Percentiles rank a stretch among this genome's conserved stretches.
Evolutionary conservation across 2,888 invertebrate species (phyloP).

Genomic region (Catocala nupta): DNA sequence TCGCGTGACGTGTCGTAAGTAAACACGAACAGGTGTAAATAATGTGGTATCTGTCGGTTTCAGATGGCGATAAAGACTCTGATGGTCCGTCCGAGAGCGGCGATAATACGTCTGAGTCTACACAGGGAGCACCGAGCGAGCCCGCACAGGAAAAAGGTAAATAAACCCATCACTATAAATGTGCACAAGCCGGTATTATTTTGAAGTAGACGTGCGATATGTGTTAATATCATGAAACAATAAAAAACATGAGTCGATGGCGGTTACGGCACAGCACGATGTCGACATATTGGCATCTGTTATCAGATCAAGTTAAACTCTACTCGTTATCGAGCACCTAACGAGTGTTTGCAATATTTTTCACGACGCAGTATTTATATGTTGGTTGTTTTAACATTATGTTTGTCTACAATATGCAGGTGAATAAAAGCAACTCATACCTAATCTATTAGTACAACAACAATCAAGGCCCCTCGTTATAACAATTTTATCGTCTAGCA

Average conservation of each 20-base stretch:
- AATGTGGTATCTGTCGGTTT: slow-evolving; percentile 53
- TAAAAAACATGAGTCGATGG: slow-evolving; percentile 4
- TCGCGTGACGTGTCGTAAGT: slow-evolving; percentile 47
- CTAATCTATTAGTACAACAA: slow-evolving; percentile 11
- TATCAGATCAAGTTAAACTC: slow-evolving; percentile 49
- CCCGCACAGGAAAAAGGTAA: slow-evolving; percentile 85
- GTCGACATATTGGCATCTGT: slow-evolving; percentile 33
- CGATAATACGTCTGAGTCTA: slow-evolving; percentile 84
- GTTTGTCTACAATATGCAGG: slow-evolving; percentile 13
- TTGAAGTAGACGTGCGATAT: neutral
- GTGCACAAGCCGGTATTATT: slow-evolving; percentile 4
- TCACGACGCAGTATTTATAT: slow-evolving; percentile 36
- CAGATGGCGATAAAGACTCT: slow-evolving; percentile 86
- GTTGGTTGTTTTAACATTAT: slow-evolving; percentile 18
- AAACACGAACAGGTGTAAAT: slow-evolving; percentile 56
- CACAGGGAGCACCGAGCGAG: slow-evolving; percentile 79
- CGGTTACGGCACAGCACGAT: slow-evolving; percentile 32
- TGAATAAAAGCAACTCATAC: slow-evolving; percentile 8
- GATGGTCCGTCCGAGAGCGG: slow-evolving; percentile 85
- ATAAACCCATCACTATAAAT: slow-evolving; percentile 21
- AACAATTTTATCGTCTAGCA: slow-evolving; percentile 12
- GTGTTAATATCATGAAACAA: neutral
- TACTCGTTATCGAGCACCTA: slow-evolving; percentile 43
- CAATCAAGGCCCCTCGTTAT: slow-evolving; percentile 16
- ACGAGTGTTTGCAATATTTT: slow-evolving; percentile 47